A percentile compares a stretch with the other conserved stretches of the same genome.
Evolutionary conservation across 2,888 invertebrate species (phyloP).

Genomic region (Lycaena phlaeas): DNA sequence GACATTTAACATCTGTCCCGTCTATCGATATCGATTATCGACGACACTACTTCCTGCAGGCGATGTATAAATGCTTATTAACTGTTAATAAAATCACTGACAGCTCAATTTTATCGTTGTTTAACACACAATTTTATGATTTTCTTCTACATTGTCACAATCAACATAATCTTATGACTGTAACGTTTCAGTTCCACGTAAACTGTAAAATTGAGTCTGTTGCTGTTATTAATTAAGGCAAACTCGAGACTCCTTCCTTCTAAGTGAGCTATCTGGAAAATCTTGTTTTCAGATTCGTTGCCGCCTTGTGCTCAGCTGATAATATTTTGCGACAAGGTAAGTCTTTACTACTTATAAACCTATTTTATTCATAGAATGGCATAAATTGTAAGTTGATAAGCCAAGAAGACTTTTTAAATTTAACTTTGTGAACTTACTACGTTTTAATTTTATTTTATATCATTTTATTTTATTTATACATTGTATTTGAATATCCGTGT

Average conservation of each 20-base stretch:
- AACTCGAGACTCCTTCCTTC: slow-evolving; percentile 25
- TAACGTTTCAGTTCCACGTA: background rate
- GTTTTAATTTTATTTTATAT: too few species aligned
- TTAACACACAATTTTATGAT: too few species aligned
- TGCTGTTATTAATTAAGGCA: slow-evolving; percentile 3
- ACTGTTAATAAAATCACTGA: too few species aligned
- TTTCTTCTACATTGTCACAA: too few species aligned
- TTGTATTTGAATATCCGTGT: too few species aligned
- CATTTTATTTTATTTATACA: too few species aligned
- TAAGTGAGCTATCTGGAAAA: slow-evolving; percentile 41
- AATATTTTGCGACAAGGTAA: slow-evolving; percentile 60
- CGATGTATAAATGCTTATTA: too few species aligned
- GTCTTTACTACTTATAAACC: slow-evolving; percentile 20
- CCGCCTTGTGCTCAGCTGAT: slow-evolving; percentile 47
- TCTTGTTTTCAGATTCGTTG: slow-evolving; percentile 58
- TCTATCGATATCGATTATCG: too few species aligned
- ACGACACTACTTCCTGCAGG: too few species aligned
- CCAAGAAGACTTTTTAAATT: background rate
- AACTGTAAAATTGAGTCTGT: background rate
- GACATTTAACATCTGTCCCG: too few species aligned
- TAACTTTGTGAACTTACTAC: background rate
- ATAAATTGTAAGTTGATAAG: background rate
- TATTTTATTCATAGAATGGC: background rate
- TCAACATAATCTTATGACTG: too few species aligned
- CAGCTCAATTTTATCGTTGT: too few species aligned